Evolutionary conservation across 2,888 invertebrate species (phyloP), one percentile per base, ranked within the genome.

Genomic region (Cephus pulcher): DNA sequence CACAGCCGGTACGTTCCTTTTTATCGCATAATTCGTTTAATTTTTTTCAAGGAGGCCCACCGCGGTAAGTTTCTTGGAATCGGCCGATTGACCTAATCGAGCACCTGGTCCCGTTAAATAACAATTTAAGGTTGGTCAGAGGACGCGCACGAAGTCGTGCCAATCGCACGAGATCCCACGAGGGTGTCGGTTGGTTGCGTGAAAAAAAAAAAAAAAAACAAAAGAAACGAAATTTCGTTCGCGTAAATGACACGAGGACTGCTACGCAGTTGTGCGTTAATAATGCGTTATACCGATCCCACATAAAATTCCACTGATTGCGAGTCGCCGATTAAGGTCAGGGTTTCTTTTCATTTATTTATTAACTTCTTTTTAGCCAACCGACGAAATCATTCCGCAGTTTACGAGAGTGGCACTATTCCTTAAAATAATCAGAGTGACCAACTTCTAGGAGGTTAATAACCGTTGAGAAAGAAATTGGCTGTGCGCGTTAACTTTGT

Each of bases 1-100:
- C 0, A 56, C 0, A 56, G 3, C 71, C 32, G 71, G 12, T 32
- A 34, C 71, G 33, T 56, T 56, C 9, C 71, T 71, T 71, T 71
- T 71, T 71, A 71, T 71, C 71, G 71, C 71, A 71, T 71, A 71
- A 71, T 71, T 71, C 71, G 71, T 71, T 71, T 71, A 71, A 71
- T 71, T 71, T 34, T 71, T 71, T 71, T 71, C 71, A 56, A 56
- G 56, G 9, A 9, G 23, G 56, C 56, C 33, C 71, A 71, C 71
- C 32, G 71, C 71, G 3, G 71, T 12, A 23, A 32, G 32, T 71
- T 71, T 33, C 56, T 32, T 15, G 71, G 33, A 71, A 71, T 71
- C 32, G 33, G 15, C 33, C 71, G 71, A 23, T 32, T 33, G 33
- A 32, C 34, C 71, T 71, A 71, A 32, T 71, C 71, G 71, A 33